Evolutionary conservation across 2,888 invertebrate genomes (phyloP), one percentile per base, ranked within the genome.

Genomic region (Odontocerum albicorne): DNA sequence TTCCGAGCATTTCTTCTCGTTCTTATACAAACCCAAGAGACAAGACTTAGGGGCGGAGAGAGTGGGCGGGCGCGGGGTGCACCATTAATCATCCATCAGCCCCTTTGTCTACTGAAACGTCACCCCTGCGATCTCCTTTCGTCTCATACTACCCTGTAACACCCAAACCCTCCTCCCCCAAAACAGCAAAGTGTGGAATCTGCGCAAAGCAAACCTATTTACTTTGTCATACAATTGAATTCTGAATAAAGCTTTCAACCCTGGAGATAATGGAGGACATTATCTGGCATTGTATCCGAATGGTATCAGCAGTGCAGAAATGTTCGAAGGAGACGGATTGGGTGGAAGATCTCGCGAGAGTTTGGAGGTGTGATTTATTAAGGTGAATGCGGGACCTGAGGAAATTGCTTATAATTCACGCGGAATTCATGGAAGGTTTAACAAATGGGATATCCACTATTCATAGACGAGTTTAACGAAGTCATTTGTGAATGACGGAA

Each of bases 81-180:
- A 47, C 45, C 67, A 72, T 74, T 74, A 69, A 72, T 75, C 74
- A 74, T 72, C 71, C 69, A 74, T 72, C 70, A 70, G 66, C 65
- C 67, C 70, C 73, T 71, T 74, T 71, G 71, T 70, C 66, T 70
- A 65, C 64, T 60, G 66, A 67, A 65, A 64, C 64, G 54, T 63
- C 65, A 64, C 65, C 65, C 59, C 15, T 22, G 12, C 47, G 50
- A 64, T 62, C 62, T 39, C 15, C 46, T n/a, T 4, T 40, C 16
- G 13, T 20, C 16, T 4, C 20, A 19, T 10, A n/a, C n/a, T n/a
- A n/a, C 31, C 46, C 4, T 12, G 10, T 17, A 46, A 12, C 16
- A 12, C 15, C 19, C 8, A 2, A n/a, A n/a, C 39, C 36, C 12
- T 2, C 27, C 31, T 10, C 3, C 10, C 32, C 12, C 47, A 6